These are phyloP conservation scores for Linnaemya vulpina DNA, from an alignment of 2,888 invertebrate species.

Conservation along the genomic window DNA sequence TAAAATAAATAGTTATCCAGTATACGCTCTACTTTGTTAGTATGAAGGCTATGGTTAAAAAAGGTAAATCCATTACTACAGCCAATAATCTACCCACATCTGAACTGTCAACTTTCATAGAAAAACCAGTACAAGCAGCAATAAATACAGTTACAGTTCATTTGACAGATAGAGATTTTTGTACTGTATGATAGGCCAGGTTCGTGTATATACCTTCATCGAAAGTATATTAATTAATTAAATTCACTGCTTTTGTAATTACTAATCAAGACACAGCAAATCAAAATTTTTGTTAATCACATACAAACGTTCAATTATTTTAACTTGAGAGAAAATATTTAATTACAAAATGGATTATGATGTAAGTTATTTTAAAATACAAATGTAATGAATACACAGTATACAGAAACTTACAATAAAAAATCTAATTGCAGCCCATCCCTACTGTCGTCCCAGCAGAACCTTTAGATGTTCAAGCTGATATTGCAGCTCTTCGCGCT, in stretches of 20 bases:
- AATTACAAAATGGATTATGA: constrained; percentile 41
- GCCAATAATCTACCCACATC: too few relatives aligned
- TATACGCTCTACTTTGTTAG: too few relatives aligned
- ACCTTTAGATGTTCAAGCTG: constrained; percentile 86
- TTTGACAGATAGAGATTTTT: too few relatives aligned
- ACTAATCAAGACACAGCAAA: background rate
- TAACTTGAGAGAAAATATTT: background rate
- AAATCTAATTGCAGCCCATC: constrained; percentile 73
- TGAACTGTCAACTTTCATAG: too few relatives aligned
- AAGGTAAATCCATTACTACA: too few relatives aligned
- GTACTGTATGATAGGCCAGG: too few relatives aligned
- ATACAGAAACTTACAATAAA: background rate
- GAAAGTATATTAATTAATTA: too few relatives aligned
- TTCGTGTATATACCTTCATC: too few relatives aligned
- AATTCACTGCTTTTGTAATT: background rate
- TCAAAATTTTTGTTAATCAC: background rate
- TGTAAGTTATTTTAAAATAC: constrained; percentile 31
- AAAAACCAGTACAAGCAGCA: too few relatives aligned
- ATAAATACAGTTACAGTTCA: too few relatives aligned
- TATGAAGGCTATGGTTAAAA: too few relatives aligned
- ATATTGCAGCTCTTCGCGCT: constrained; percentile 84
- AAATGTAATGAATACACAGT: background rate
- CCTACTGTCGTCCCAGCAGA: constrained; percentile 86
- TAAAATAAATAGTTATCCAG: too few relatives aligned
- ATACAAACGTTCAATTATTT: background rate